phyloP scores from a whole-genome alignment of 2,888 invertebrate species.

The Pilophorus perplexus region DNA sequence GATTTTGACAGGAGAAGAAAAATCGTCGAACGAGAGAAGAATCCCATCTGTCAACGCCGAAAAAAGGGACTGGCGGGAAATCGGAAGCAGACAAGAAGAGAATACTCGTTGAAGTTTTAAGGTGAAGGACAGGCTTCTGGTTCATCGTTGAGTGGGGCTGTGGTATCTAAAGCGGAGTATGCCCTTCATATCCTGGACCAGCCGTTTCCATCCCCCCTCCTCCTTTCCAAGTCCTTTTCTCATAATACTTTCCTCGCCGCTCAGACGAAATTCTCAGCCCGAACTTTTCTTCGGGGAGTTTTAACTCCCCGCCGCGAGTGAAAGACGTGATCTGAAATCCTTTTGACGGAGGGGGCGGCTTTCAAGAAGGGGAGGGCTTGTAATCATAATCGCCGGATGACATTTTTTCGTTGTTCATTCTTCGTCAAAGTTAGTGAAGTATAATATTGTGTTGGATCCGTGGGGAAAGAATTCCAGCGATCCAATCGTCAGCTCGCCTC shows the following conservation, averaged over 20 bases:
- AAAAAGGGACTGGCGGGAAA: background rate
- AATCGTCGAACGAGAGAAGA: background rate
- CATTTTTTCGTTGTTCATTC: no score
- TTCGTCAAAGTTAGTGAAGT: no score
- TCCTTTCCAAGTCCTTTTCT: background rate
- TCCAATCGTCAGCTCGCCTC: no score
- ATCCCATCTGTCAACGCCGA: background rate
- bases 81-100: background rate
- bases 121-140: background rate
- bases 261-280: background rate
- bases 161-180: no score
- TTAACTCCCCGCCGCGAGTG: background rate
- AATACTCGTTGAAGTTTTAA: slow-evolving; percentile 11
- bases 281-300: no score
- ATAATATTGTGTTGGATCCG: no score
- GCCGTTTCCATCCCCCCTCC: background rate
- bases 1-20: background rate
- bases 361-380: no score
- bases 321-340: background rate
- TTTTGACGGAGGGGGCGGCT: no score
- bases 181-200: background rate
- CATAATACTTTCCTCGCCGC: background rate
- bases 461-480: no score
- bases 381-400: no score
- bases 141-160: no score